These are phyloP conservation scores for Teleogryllus oceanicus DNA, from an alignment of 2,888 invertebrate genomes.

Conservation along the genomic window DNA sequence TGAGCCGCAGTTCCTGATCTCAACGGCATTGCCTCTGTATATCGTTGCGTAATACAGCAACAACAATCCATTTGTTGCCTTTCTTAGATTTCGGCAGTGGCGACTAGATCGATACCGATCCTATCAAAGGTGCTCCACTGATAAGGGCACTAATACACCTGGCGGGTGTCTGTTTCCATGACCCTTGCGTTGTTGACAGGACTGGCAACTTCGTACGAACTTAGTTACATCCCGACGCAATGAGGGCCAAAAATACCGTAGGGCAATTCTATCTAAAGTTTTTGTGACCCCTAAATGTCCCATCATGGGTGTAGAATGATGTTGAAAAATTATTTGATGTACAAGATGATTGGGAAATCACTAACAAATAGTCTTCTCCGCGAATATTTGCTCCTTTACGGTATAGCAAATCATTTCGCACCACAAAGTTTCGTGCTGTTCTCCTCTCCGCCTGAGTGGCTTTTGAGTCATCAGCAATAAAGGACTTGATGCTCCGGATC, in stretches of 20 bases:
- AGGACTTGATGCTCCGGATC: too few relatives aligned
- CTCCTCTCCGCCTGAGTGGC: too few relatives aligned
- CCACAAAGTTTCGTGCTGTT: too few relatives aligned
- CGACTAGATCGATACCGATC: slow-evolving; percentile 33
- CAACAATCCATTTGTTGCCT: slow-evolving; percentile 38
- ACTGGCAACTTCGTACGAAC: slow-evolving; percentile 11
- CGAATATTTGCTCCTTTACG: too few relatives aligned
- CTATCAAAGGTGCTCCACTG: neutral
- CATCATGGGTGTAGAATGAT: neutral
- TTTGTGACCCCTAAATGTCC: slow-evolving; percentile 18
- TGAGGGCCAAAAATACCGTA: slow-evolving; percentile 12
- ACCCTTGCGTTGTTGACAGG: neutral
- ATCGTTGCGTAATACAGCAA: slow-evolving; percentile 38
- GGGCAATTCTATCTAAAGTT: neutral
- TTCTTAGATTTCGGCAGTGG: slow-evolving; percentile 35
- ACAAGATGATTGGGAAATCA: too few relatives aligned
- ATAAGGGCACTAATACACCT: neutral
- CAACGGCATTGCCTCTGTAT: slow-evolving; percentile 38
- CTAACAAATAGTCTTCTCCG: too few relatives aligned
- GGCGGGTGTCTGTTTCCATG: too few relatives aligned
- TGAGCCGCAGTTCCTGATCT: slow-evolving; percentile 38
- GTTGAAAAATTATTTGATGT: too few relatives aligned
- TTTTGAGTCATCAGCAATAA: too few relatives aligned
- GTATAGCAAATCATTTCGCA: too few relatives aligned
- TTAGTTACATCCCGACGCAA: neutral